Conservation (phyloP, 2,113 vertebrate species). For the Ptilonorhynchus violaceus region DNA sequence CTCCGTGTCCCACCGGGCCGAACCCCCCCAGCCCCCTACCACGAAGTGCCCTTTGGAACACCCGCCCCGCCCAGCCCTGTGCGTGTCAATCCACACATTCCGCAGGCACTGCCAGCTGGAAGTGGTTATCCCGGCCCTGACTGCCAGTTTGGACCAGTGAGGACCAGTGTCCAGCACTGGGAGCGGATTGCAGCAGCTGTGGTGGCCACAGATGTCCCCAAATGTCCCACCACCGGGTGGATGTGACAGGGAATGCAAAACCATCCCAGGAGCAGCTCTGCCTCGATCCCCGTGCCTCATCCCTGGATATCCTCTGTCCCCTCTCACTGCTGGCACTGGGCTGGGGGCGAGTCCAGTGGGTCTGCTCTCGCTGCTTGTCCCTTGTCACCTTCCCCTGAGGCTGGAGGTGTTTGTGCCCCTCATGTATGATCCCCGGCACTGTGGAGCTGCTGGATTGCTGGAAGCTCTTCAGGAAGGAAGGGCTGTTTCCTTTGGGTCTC, state of each 20-base stretch:
- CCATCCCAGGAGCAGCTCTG: background rate
- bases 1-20: background rate
- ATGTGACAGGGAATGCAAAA: background rate
- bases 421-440: accelerated
- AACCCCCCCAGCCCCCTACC: background rate
- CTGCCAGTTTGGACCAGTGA: background rate
- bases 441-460: background rate
- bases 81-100: background rate
- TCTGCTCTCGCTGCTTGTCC: background rate
- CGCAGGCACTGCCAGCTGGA: background rate
- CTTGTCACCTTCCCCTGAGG: background rate
- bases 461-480: background rate
- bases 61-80: background rate
- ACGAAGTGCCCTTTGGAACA: slow-evolving; percentile 47
- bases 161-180: background rate
- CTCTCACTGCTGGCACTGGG: background rate
- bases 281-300: accelerated
- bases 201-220: background rate
- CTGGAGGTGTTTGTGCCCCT: background rate
- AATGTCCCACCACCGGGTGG: background rate
- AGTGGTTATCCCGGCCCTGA: background rate
- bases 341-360: background rate
- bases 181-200: background rate
- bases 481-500: background rate
- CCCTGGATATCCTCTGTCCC: background rate